phyloP scores from a whole-genome alignment of 2,113 vertebrate species.

The Miniopterus natalensis region DNA sequence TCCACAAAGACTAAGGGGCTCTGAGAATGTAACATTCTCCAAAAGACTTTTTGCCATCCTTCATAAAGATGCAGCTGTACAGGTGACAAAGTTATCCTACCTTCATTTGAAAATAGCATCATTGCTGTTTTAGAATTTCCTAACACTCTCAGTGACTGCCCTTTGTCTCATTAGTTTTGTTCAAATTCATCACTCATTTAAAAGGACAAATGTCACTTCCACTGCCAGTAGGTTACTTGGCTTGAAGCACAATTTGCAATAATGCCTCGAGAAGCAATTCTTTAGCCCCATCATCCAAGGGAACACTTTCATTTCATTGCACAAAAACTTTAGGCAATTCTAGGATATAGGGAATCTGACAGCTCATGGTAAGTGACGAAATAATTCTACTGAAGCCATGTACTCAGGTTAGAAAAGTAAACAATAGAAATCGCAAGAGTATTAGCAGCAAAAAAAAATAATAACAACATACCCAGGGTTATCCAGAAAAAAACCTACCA shows the following conservation, averaged over 20 bases:
- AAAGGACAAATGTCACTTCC: not conserved
- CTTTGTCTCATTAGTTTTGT: not conserved
- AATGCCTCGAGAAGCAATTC: not conserved
- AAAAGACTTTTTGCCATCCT: not conserved
- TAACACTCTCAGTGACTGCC: not conserved
- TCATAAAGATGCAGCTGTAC: not conserved
- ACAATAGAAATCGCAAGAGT: not conserved
- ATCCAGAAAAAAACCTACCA: not conserved
- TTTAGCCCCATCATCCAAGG: not conserved
- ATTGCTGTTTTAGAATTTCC: not conserved
- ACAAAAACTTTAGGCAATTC: conserved; percentile 40
- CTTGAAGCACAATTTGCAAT: not conserved
- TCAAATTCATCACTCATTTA: conserved; percentile 11
- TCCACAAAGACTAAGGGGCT: not conserved
- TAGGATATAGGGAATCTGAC: not conserved
- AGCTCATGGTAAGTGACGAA: not conserved
- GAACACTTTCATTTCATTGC: conserved; percentile 19
- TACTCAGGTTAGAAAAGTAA: conserved; percentile 47
- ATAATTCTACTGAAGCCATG: conserved; percentile 32
- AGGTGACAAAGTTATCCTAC: not conserved
- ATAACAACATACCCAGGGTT: not conserved
- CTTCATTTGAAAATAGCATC: not conserved
- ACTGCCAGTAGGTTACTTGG: not conserved
- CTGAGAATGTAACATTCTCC: not conserved
- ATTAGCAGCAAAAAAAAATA: not conserved